phyloP scores from a whole-genome alignment of 2,113 vertebrate species.

The Austrofundulus limnaeus region DNA sequence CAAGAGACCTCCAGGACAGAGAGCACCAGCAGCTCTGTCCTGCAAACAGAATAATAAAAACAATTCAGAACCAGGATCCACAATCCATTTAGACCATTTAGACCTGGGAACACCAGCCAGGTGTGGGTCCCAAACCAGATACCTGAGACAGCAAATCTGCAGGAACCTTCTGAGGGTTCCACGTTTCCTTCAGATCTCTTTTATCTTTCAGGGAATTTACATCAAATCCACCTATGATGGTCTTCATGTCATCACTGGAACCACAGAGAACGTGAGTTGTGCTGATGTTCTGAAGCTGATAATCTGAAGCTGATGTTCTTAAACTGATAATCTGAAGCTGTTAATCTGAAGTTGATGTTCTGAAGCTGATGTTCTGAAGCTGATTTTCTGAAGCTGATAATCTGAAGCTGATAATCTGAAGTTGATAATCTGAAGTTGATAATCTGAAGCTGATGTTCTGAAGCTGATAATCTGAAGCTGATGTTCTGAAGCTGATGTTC shows the following conservation, averaged over 20 bases:
- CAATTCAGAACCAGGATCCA: conserved; percentile 19
- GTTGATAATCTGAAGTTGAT: no score
- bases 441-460: no score
- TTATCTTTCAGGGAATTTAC: conserved; percentile 88
- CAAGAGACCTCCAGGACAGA: background rate
- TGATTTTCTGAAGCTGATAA: no score
- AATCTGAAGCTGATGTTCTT: no score
- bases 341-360: no score
- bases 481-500: no score
- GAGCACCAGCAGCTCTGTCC: conserved; percentile 11
- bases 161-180: background rate
- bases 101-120: conserved; percentile 6
- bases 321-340: no score
- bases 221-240: conserved; percentile 98
- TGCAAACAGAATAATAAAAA: conserved; percentile 22
- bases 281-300: background rate
- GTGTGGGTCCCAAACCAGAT: conserved; percentile 12
- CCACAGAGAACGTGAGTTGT: conserved; percentile 94
- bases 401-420: no score
- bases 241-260: conserved; percentile 94
- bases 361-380: no score
- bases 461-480: no score
- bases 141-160: background rate
- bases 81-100: background rate
- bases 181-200: background rate